phyloP scores from a whole-genome alignment of 35 echinoderm and acorn worm genomes.

The Amphiura filiformis region DNA sequence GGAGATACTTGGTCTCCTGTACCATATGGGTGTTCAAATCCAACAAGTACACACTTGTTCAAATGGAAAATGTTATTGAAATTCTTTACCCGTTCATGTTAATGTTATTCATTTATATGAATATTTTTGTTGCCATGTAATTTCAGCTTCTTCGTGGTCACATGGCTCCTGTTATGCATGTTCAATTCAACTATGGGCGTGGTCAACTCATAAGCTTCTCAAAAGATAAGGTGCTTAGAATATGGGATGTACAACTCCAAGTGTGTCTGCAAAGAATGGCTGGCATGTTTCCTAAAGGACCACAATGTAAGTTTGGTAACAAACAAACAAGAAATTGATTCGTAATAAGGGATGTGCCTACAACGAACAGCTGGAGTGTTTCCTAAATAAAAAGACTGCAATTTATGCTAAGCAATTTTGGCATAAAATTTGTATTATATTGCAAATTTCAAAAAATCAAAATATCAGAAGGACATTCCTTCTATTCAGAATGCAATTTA shows the following conservation, averaged over 20 bases:
- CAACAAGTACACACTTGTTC: too few species aligned
- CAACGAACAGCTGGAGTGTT: constrained; percentile 94
- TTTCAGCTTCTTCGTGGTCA: constrained; percentile 83
- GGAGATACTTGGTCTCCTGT: too few species aligned
- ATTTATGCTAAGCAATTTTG: constrained; percentile 54
- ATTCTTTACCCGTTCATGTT: too few species aligned
- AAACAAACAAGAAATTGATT: not conserved
- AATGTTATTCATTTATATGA: too few species aligned
- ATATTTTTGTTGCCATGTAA: too few species aligned
- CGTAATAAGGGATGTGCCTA: constrained; percentile 80
- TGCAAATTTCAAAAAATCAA: too few species aligned
- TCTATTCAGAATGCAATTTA: too few species aligned
- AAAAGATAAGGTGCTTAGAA: constrained; percentile 91
- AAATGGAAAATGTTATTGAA: too few species aligned
- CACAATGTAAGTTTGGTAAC: constrained; percentile 63
- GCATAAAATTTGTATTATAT: too few species aligned
- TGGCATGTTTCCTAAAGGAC: constrained; percentile 96
- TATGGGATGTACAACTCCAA: constrained; percentile 95
- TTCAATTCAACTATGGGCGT: constrained; percentile 84
- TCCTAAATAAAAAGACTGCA: constrained; percentile 95
- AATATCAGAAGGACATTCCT: too few species aligned
- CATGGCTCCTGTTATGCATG: constrained; percentile 95
- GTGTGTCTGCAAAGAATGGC: constrained; percentile 92
- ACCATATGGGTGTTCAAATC: too few species aligned
- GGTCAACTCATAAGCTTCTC: constrained; percentile 95